Percentiles rank a stretch among this genome's conserved stretches.
Conservation (phyloP, 2,888 invertebrate genomes). For the Campaea margaritaria region DNA sequence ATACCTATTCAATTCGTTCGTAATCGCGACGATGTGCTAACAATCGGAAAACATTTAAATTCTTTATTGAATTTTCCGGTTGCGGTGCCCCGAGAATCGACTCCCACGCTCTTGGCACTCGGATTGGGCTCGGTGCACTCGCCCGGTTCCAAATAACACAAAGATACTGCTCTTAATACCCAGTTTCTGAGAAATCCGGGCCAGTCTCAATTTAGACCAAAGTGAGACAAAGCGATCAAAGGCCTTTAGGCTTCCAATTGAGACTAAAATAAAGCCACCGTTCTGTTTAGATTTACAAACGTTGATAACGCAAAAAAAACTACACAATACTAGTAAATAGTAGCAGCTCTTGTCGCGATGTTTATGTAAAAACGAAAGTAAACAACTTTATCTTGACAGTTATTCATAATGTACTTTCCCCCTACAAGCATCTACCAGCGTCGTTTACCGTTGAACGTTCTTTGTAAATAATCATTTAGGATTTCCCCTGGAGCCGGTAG, state of each 20-base stretch:
- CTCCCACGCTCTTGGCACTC: constrained; percentile 80
- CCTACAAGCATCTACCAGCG: constrained; percentile 26
- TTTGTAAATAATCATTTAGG: constrained; percentile 52
- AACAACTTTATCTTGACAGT: constrained; percentile 29
- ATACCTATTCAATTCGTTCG: neutral
- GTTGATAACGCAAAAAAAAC: neutral
- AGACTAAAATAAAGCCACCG: constrained; percentile 8
- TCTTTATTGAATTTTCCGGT: constrained; percentile 33
- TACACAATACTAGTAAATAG: constrained; percentile 5
- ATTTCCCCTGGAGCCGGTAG: constrained; percentile 47
- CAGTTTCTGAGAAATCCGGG: constrained; percentile 71
- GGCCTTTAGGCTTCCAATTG: constrained; percentile 11
- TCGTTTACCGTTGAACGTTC: constrained; percentile 45
- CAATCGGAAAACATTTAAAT: constrained; percentile 18
- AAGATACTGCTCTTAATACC: constrained; percentile 75
- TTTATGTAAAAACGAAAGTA: constrained; percentile 34
- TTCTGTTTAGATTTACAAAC: neutral
- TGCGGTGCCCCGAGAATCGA: constrained; percentile 40
- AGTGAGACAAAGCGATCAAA: constrained; percentile 14
- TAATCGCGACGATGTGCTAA: neutral
- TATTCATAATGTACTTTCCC: constrained; percentile 26
- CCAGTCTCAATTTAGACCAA: constrained; percentile 48
- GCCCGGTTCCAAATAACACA: constrained; percentile 74
- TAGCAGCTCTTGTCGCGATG: neutral
- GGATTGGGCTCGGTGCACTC: constrained; percentile 72